A percentile compares a stretch with the other conserved stretches of the same genome.
These are phyloP conservation scores for Gastrophryne carolinensis DNA, from an alignment of 2,797 vertebrate species.

Conservation along the genomic window DNA sequence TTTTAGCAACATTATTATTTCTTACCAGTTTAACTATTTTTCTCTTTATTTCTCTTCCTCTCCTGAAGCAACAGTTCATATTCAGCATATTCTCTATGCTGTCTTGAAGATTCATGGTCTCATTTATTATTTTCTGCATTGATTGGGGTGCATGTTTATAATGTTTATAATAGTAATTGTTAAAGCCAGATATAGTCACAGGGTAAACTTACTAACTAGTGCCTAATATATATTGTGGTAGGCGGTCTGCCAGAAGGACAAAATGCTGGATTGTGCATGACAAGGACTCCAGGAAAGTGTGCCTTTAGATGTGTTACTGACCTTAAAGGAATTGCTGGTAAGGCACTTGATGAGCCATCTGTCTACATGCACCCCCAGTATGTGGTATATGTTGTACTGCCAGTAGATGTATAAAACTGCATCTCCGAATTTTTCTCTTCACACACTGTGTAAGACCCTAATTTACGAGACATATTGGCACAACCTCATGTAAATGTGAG, in stretches of 20 bases:
- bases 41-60: background rate
- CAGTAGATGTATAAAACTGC: background rate
- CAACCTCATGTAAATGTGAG: background rate
- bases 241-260: too few species aligned
- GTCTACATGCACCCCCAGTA: too few species aligned
- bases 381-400: background rate
- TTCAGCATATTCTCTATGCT: background rate
- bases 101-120: background rate
- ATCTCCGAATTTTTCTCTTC: background rate
- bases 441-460: background rate
- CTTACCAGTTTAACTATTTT: background rate
- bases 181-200: background rate
- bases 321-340: too few species aligned
- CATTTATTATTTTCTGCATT: background rate
- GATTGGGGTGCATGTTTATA: background rate
- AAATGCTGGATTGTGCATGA: too few species aligned
- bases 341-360: too few species aligned
- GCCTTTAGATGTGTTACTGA: too few species aligned
- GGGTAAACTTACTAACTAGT: background rate
- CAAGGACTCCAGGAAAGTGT: too few species aligned
- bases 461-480: background rate
- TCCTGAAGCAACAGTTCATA: conserved; percentile 16
- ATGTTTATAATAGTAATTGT: background rate
- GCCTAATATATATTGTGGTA: background rate
- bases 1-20: background rate